These are phyloP conservation scores for Psilopsiagon aurifrons DNA, from an alignment of 2,113 vertebrate species.

Conservation along the genomic window DNA sequence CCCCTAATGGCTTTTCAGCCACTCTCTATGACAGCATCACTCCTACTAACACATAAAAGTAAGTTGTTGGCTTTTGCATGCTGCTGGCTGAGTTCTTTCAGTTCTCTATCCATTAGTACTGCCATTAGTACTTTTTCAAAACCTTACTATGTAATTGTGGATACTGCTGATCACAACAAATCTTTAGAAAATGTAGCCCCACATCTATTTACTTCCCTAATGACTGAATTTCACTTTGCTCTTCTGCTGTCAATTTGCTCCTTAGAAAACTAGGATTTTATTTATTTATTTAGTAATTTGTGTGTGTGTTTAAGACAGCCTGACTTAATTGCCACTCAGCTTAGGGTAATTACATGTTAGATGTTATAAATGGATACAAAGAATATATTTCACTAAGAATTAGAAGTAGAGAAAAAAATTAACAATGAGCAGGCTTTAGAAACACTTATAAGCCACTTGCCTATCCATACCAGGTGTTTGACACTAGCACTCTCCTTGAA, in stretches of 20 bases:
- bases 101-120: neutral
- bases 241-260: neutral
- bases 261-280: neutral
- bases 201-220: neutral
- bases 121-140: neutral
- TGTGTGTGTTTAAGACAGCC: neutral
- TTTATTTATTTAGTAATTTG: conserved; percentile 23
- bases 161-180: neutral
- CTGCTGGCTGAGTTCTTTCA: neutral
- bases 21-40: neutral
- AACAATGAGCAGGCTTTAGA: neutral
- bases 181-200: neutral
- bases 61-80: neutral
- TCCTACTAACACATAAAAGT: neutral
- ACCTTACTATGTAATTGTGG: neutral
- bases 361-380: conserved; percentile 13
- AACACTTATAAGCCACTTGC: conserved; percentile 37
- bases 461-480: conserved; percentile 23
- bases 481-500: conserved; percentile 27
- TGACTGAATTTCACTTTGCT: neutral
- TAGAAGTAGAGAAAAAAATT: neutral
- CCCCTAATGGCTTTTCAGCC: neutral
- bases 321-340: neutral
- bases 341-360: neutral
- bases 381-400: neutral